phyloP scores from a whole-genome alignment of 2,113 vertebrate genomes.

The Micromys minutus region DNA sequence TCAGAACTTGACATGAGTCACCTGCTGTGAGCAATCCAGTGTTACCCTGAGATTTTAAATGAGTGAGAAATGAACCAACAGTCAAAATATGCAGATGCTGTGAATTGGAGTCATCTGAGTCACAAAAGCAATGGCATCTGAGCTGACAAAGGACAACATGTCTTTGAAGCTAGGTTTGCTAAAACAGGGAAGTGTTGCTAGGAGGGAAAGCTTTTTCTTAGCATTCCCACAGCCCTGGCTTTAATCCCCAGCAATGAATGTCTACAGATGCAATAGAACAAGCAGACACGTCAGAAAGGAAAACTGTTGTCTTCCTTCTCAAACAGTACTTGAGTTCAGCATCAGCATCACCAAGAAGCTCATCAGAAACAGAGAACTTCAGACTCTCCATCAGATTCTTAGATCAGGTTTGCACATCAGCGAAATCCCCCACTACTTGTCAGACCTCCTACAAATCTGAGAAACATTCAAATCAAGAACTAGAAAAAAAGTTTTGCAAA shows the following conservation, averaged over 20 bases:
- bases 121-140: not conserved
- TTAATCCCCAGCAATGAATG: not conserved
- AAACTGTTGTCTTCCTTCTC: not conserved
- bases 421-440: not conserved
- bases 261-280: not conserved
- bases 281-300: not conserved
- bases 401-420: not conserved
- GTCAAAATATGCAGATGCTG: not conserved
- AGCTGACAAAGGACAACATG: not conserved
- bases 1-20: not conserved
- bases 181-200: not conserved
- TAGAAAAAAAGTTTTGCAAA: not conserved
- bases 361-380: not conserved
- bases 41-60: slow-evolving; percentile 13
- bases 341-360: not conserved
- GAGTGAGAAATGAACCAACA: not conserved
- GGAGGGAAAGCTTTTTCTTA: not conserved
- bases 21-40: not conserved
- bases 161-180: not conserved
- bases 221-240: not conserved
- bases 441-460: not conserved
- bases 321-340: not conserved
- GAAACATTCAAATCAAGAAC: not conserved
- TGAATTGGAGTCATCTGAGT: not conserved
- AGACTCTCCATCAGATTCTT: not conserved